phyloP scores from a whole-genome alignment of 2,888 invertebrate genomes.

The Ryuthela nishihirai region DNA sequence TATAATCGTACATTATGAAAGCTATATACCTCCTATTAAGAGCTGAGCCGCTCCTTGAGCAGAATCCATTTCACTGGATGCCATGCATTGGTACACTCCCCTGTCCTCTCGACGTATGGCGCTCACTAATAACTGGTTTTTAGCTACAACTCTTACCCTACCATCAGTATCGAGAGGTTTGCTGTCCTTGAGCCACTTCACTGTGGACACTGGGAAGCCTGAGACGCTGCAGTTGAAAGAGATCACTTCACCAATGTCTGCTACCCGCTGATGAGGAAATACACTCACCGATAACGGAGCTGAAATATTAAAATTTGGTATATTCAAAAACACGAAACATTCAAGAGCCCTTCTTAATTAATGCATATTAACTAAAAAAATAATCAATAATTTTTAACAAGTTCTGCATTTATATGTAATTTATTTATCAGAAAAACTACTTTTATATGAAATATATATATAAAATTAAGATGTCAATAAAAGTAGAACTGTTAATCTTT shows the following conservation, averaged over 20 bases:
- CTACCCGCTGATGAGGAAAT: slow-evolving; percentile 13
- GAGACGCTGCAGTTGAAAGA: slow-evolving; percentile 31
- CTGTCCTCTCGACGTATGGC: slow-evolving; percentile 21
- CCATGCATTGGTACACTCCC: slow-evolving; percentile 30
- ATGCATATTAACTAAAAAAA: no score
- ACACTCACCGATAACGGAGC: slow-evolving; percentile 16
- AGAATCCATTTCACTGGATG: slow-evolving; percentile 20
- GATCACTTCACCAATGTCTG: slow-evolving; percentile 24
- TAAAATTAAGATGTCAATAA: no score
- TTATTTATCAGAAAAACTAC: no score
- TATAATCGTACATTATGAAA: neutral
- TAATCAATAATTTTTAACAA: no score
- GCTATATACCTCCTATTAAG: slow-evolving; percentile 19
- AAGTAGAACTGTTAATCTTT: no score
- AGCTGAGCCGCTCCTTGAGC: slow-evolving; percentile 24
- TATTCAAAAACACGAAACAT: no score
- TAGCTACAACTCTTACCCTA: slow-evolving; percentile 11
- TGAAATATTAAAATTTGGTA: slow-evolving; percentile 5
- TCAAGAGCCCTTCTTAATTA: no score
- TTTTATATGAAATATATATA: no score
- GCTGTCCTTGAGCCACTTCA: slow-evolving; percentile 22
- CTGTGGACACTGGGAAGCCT: slow-evolving; percentile 20
- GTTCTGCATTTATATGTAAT: no score
- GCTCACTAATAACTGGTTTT: slow-evolving; percentile 27
- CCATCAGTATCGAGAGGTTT: slow-evolving; percentile 7